phyloP scores from a whole-genome alignment of 2,797 vertebrate species.

The Pagetopsis macropterus region DNA sequence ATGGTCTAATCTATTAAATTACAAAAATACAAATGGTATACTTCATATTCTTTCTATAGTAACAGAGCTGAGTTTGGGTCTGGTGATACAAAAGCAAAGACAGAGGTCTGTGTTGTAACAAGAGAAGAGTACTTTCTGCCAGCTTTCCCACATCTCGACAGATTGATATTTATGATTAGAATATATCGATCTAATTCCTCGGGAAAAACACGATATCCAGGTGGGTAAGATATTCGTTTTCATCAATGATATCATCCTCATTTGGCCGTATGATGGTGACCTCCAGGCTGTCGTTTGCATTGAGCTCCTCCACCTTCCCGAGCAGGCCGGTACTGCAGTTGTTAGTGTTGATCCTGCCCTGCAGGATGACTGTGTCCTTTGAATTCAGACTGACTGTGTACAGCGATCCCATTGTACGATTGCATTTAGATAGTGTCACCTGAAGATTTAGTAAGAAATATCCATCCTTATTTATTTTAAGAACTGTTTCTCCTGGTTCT shows the following conservation, averaged over 20 bases:
- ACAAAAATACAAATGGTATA: too few relatives aligned
- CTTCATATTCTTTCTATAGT: too few relatives aligned
- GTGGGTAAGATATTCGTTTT: conserved; percentile 15
- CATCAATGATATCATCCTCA: rapidly evolving
- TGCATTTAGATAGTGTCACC: conserved; percentile 32
- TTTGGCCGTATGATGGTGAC: neutral
- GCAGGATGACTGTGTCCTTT: rapidly evolving
- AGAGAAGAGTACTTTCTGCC: neutral
- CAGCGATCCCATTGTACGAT: rapidly evolving
- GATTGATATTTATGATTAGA: neutral
- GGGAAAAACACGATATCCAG: conserved; percentile 68
- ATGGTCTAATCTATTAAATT: neutral
- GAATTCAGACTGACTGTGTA: neutral
- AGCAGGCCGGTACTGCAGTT: conserved; percentile 67
- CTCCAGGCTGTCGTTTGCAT: rapidly evolving
- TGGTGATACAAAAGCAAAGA: rapidly evolving
- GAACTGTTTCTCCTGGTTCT: rapidly evolving
- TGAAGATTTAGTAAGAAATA: conserved; percentile 74
- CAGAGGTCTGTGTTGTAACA: conserved; percentile 10
- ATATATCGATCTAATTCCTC: neutral
- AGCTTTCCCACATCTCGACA: conserved; percentile 7
- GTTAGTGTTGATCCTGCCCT: neutral
- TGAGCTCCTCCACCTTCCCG: conserved; percentile 17
- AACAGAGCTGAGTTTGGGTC: rapidly evolving
- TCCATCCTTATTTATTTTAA: conserved; percentile 50